Conservation (phyloP, 2,113 vertebrate species). For the Stomatorhinus ivindoensis region DNA sequence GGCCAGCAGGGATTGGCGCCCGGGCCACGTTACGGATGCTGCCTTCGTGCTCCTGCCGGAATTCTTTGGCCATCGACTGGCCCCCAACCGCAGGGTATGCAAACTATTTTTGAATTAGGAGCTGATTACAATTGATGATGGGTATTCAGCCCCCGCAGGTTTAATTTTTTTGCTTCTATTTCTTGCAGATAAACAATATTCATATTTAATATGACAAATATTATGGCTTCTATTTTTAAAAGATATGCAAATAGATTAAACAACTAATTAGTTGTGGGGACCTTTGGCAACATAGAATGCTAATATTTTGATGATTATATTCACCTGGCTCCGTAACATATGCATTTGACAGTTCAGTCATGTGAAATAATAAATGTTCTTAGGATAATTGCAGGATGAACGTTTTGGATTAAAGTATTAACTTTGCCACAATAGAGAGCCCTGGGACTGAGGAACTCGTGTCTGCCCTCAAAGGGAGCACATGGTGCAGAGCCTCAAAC, state of each 20-base stretch:
- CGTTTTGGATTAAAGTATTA: neutral
- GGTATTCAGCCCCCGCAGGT: neutral
- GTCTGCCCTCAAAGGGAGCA: neutral
- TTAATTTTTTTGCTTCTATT: neutral
- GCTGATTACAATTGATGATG: neutral
- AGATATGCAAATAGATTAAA: neutral
- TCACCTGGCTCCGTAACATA: neutral
- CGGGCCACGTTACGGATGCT: neutral
- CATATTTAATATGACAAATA: slow-evolving; percentile 1
- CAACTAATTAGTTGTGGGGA: neutral
- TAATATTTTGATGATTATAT: neutral
- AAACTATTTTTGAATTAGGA: neutral
- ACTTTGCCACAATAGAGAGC: neutral
- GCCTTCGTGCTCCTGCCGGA: neutral
- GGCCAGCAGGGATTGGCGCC: neutral
- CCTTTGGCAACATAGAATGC: neutral
- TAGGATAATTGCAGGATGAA: neutral
- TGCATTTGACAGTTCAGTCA: neutral
- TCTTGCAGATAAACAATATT: slow-evolving; percentile 3
- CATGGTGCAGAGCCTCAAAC: neutral
- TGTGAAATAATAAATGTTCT: neutral
- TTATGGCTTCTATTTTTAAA: slow-evolving; percentile 9
- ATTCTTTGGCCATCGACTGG: neutral
- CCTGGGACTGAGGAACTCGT: neutral
- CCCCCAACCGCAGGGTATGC: neutral